Conservation (phyloP, 2,888 invertebrate species). For the Tetheella fluctuosa region DNA sequence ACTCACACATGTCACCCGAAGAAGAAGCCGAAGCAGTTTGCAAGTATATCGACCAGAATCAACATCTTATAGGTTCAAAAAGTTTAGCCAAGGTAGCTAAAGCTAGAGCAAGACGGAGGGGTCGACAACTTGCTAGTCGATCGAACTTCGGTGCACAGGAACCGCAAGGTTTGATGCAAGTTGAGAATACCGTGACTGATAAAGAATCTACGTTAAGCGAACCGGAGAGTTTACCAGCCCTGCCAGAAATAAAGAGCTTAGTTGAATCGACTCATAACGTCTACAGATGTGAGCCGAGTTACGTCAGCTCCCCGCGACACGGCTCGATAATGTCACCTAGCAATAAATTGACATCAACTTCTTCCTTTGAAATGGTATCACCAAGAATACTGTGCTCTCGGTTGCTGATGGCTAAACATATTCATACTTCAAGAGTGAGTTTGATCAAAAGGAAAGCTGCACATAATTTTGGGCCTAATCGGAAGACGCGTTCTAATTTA, state of each 20-base stretch:
- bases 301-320: constrained; percentile 61
- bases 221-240: constrained; percentile 53
- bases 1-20: constrained; percentile 64
- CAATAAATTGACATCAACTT: constrained; percentile 49
- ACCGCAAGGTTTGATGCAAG: constrained; percentile 57
- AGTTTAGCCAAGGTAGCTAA: constrained; percentile 62
- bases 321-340: constrained; percentile 54
- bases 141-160: constrained; percentile 62
- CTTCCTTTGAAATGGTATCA: constrained; percentile 54
- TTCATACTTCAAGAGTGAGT: constrained; percentile 43
- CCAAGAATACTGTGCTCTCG: constrained; percentile 62
- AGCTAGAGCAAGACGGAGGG: constrained; percentile 59
- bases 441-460: constrained; percentile 33
- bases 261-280: constrained; percentile 44
- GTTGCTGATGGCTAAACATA: constrained; percentile 49
- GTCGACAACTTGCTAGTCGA: constrained; percentile 48
- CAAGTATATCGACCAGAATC: constrained; percentile 66
- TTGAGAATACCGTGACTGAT: constrained; percentile 33
- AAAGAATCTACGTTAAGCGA: constrained; percentile 42
- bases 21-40: constrained; percentile 72
- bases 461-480: constrained; percentile 14
- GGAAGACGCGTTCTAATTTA: constrained; percentile 37
- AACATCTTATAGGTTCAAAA: constrained; percentile 52
- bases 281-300: constrained; percentile 61
- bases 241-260: constrained; percentile 53